Conservation (phyloP, 2,113 vertebrate genomes). For the Pygoscelis antarcticus region DNA sequence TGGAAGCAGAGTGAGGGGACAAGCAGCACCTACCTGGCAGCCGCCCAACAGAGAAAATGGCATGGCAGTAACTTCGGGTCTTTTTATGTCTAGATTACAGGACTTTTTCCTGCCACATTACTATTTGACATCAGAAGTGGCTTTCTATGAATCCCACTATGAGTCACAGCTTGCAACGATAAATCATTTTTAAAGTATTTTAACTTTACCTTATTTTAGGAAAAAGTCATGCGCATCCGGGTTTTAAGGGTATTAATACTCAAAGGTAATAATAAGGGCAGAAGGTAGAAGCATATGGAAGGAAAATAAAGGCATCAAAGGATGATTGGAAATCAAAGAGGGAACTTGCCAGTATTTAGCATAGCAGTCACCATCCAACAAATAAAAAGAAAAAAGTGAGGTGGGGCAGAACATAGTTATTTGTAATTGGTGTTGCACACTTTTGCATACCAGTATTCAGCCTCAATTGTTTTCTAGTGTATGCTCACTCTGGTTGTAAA, state of each 20-base stretch:
- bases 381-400: constrained; percentile 5
- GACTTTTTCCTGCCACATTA: neutral
- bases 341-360: neutral
- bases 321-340: neutral
- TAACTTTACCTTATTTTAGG: neutral
- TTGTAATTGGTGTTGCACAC: neutral
- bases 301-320: neutral
- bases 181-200: neutral
- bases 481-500: neutral
- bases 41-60: neutral
- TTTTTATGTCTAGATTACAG: neutral
- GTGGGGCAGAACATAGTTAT: neutral
- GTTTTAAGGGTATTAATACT: neutral
- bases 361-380: neutral
- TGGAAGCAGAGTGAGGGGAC: neutral
- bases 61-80: neutral
- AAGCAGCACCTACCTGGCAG: neutral
- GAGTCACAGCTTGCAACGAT: neutral
- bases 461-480: neutral
- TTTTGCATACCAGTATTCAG: neutral
- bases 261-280: neutral
- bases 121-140: neutral
- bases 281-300: neutral
- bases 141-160: neutral
- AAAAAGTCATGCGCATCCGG: fast-evolving